These are phyloP conservation scores for Notolepis coatsorum DNA, from an alignment of 2,797 vertebrate genomes.

Conservation along the genomic window DNA sequence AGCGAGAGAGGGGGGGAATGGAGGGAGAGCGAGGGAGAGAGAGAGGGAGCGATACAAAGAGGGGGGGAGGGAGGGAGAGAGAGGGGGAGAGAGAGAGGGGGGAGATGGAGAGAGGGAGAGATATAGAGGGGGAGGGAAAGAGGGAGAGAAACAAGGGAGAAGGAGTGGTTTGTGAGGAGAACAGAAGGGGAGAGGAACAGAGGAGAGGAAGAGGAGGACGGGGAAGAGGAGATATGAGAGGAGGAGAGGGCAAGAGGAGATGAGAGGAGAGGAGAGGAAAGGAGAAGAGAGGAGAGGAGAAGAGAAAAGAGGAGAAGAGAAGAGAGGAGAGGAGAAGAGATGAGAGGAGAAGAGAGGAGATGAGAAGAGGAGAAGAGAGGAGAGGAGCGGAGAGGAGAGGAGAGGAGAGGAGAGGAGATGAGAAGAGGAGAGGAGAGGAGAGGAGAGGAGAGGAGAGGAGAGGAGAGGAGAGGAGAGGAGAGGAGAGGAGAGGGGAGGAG, in stretches of 20 bases:
- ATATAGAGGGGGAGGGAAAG: background rate
- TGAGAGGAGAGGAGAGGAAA: background rate
- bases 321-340: background rate
- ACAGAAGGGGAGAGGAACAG: background rate
- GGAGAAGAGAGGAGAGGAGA: background rate
- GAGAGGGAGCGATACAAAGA: too few relatives aligned
- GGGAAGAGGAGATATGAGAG: background rate
- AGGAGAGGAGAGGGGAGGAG: constrained; percentile 6
- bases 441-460: background rate
- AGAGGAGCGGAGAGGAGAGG: background rate
- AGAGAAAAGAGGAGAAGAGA: too few relatives aligned
- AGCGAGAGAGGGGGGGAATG: constrained; percentile 1
- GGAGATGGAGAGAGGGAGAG: background rate
- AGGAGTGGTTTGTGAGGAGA: too few relatives aligned
- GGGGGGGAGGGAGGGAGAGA: background rate
- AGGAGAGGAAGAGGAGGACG: background rate
- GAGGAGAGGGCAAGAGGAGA: background rate
- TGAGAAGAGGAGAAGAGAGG: background rate
- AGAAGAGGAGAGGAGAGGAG: background rate
- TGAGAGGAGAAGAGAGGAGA: background rate
- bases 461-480: background rate
- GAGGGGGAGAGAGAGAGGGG: background rate
- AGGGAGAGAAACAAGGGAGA: too few relatives aligned
- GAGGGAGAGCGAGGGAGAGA: too few relatives aligned
- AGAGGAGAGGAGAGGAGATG: background rate